These are phyloP conservation scores for Oopsacas minuta DNA, from an alignment of 37 sponge, comb jelly and placozoan genomes.

Conservation along the genomic window DNA sequence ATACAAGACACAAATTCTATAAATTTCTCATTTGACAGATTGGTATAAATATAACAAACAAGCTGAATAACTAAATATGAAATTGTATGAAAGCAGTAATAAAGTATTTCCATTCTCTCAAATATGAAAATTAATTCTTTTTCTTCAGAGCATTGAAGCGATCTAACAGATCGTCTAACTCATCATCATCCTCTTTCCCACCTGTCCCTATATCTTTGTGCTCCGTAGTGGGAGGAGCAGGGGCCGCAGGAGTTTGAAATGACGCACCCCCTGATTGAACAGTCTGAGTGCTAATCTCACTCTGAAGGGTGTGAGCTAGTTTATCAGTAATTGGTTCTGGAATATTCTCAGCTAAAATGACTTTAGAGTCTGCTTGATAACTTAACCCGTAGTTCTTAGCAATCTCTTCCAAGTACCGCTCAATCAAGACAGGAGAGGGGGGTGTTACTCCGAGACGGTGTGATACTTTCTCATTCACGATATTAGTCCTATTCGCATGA, in stretches of 20 bases:
- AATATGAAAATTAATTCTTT: background rate
- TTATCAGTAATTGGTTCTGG: background rate
- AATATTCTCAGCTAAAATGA: slow-evolving; percentile 37
- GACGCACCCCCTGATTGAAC: background rate
- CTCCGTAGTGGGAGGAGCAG: background rate
- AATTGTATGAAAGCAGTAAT: too few species aligned
- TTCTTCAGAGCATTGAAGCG: slow-evolving; percentile 6
- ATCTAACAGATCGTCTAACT: background rate
- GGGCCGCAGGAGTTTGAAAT: background rate
- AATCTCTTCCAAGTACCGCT: slow-evolving; percentile 91
- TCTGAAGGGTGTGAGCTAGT: background rate
- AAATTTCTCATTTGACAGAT: too few species aligned
- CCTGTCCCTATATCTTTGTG: background rate
- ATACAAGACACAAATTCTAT: too few species aligned
- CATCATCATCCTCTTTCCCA: background rate
- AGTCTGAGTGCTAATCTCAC: background rate
- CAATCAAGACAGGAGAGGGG: slow-evolving; percentile 64
- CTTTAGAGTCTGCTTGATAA: slow-evolving; percentile 70
- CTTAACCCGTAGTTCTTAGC: slow-evolving; percentile 77
- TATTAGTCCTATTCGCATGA: slow-evolving; percentile 50
- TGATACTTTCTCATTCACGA: slow-evolving; percentile 82
- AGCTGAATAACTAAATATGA: too few species aligned
- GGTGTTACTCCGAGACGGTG: slow-evolving; percentile 70
- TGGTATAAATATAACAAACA: too few species aligned
- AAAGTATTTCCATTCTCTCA: background rate